Conservation (phyloP, 2,797 vertebrate species). For the Parotocinclus haroldoi region DNA sequence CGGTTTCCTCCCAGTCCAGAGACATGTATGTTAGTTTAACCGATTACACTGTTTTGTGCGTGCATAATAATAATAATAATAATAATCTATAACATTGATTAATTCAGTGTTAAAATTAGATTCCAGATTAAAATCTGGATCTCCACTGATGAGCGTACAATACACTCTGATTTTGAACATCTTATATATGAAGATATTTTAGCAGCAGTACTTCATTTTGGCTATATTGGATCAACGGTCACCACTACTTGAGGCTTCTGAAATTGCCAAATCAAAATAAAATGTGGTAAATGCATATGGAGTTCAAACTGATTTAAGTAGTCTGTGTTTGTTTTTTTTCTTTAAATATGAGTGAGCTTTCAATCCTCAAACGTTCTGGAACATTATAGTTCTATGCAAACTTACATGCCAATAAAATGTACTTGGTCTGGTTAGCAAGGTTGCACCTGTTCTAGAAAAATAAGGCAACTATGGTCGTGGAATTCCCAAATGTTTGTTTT, state of each 20-base stretch:
- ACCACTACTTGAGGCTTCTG: neutral
- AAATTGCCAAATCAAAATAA: neutral
- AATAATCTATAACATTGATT: too few relatives aligned
- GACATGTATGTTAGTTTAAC: too few relatives aligned
- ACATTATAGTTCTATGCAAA: constrained; percentile 20
- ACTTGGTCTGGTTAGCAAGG: neutral
- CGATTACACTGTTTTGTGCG: too few relatives aligned
- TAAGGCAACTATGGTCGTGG: constrained; percentile 19
- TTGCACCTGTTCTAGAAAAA: constrained; percentile 19
- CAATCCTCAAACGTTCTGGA: constrained; percentile 22
- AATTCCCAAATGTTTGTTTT: constrained; percentile 30
- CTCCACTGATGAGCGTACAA: too few relatives aligned
- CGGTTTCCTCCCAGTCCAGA: too few relatives aligned
- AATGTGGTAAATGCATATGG: neutral
- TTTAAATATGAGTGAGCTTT: constrained; percentile 39
- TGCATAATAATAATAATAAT: too few relatives aligned
- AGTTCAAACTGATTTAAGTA: neutral
- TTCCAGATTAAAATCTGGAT: too few relatives aligned
- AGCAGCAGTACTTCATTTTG: constrained; percentile 36
- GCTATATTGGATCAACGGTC: neutral
- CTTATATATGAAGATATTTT: too few relatives aligned
- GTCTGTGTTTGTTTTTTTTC: neutral
- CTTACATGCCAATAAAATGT: constrained; percentile 3
- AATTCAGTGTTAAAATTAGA: too few relatives aligned
- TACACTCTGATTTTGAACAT: too few relatives aligned